phyloP scores from a whole-genome alignment of 2,113 vertebrate genomes.

The Spheniscus mendiculus region DNA sequence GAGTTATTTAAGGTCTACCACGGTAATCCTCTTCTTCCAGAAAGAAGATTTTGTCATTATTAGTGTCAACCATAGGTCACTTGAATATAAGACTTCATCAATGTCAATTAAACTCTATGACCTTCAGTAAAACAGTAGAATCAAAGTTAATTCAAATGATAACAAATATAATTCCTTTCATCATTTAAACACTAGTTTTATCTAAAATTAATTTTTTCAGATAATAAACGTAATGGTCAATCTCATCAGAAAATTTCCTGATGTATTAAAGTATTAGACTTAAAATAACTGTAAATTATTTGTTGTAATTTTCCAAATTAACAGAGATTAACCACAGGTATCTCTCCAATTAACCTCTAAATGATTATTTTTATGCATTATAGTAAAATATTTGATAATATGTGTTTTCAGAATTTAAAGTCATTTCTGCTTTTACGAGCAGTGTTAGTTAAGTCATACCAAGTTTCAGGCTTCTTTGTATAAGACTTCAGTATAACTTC shows the following conservation, averaged over 20 bases:
- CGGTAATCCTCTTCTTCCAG: background rate
- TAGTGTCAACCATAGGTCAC: slow-evolving; percentile 30
- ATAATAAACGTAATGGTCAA: background rate
- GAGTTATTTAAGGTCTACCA: slow-evolving; percentile 17
- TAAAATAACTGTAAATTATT: background rate
- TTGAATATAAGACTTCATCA: slow-evolving; percentile 44
- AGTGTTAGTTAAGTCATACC: background rate
- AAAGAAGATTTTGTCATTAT: slow-evolving; percentile 49
- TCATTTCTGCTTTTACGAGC: background rate
- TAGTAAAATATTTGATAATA: background rate
- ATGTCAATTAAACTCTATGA: slow-evolving; percentile 61
- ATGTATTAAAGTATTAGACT: background rate
- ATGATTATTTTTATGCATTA: background rate
- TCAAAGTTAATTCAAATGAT: slow-evolving; percentile 32
- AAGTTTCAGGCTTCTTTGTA: background rate
- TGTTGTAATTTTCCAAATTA: slow-evolving; percentile 13
- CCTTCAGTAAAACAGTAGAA: slow-evolving; percentile 32
- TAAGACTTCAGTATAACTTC: background rate
- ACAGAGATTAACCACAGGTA: background rate
- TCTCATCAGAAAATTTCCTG: background rate
- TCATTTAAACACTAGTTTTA: slow-evolving; percentile 27
- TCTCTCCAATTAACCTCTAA: background rate
- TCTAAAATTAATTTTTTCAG: background rate
- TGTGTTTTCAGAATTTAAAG: background rate
- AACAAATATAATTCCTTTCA: slow-evolving; percentile 24